phyloP scores from a whole-genome alignment of 2,113 vertebrate species.

The Coreoperca whiteheadi region DNA sequence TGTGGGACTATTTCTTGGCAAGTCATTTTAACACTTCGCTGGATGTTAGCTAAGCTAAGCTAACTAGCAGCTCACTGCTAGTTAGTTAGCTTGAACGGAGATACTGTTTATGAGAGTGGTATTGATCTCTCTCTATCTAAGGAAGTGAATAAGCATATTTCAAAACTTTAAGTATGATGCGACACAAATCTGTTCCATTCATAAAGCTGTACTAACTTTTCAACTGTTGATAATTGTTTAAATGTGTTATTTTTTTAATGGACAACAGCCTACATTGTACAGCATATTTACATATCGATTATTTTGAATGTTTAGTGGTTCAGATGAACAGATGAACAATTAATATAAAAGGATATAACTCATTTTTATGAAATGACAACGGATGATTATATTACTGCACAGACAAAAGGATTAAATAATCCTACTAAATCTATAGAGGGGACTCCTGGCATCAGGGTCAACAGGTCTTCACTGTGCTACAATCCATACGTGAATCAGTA shows the following conservation, averaged over 20 bases:
- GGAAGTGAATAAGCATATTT: not conserved
- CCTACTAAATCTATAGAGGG: constrained; percentile 65
- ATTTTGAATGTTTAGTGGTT: constrained; percentile 22
- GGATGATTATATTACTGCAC: constrained; percentile 45
- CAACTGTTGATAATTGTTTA: not conserved
- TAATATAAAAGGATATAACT: constrained; percentile 20
- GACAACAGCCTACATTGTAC: constrained; percentile 2
- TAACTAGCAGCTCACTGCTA: no score
- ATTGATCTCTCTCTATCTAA: not conserved
- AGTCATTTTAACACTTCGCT: not conserved
- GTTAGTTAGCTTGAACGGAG: no score
- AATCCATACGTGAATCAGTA: not conserved
- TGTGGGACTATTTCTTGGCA: not conserved
- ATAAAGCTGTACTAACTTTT: constrained; percentile 6
- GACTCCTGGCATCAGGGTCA: constrained; percentile 73
- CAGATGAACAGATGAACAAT: constrained; percentile 7
- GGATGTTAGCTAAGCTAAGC: not conserved
- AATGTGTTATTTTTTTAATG: constrained; percentile 5
- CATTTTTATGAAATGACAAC: constrained; percentile 48
- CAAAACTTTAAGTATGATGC: not conserved
- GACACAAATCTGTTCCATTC: not conserved
- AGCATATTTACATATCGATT: constrained; percentile 14
- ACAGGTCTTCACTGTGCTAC: constrained; percentile 71
- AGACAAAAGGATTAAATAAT: constrained; percentile 62
- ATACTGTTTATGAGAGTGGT: not conserved